phyloP scores from a whole-genome alignment of 1,140 invertebrate genomes.

The Drosophila sp. region DNA sequence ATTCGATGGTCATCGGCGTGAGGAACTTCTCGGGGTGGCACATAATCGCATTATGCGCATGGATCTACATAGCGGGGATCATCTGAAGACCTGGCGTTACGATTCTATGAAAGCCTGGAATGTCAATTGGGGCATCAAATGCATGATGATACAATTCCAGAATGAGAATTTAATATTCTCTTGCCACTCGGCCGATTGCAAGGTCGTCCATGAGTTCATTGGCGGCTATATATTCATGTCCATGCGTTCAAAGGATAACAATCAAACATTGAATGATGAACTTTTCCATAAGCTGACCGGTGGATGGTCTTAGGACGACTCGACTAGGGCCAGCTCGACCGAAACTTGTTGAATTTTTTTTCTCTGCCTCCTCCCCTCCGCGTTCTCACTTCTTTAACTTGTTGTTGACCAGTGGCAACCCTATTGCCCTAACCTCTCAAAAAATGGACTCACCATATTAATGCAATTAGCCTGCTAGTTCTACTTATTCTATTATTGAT shows the following conservation, averaged over 20 bases:
- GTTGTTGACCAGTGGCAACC: constrained; percentile 6
- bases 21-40: constrained; percentile 97
- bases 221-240: constrained; percentile 99
- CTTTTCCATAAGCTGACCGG: constrained; percentile 99
- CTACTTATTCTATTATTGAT: neutral
- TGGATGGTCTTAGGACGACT: constrained; percentile 88
- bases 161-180: constrained; percentile 97
- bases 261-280: constrained; percentile 98
- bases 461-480: neutral
- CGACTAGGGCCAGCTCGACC: neutral
- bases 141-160: constrained; percentile 99
- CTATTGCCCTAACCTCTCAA: neutral
- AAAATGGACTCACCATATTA: constrained; percentile 6
- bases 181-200: constrained; percentile 97
- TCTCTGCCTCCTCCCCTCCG: neutral
- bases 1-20: constrained; percentile 93
- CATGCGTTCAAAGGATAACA: constrained; percentile 98
- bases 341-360: neutral
- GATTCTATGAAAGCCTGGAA: constrained; percentile 99
- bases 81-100: constrained; percentile 98
- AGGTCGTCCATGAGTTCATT: constrained; percentile 99
- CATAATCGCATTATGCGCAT: constrained; percentile 98
- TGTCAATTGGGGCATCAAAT: constrained; percentile 99
- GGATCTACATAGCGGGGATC: constrained; percentile 95
- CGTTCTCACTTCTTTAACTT: neutral